Evolutionary conservation across 2,888 invertebrate species (phyloP).

Genomic region (Sceliomorpha sp.): DNA sequence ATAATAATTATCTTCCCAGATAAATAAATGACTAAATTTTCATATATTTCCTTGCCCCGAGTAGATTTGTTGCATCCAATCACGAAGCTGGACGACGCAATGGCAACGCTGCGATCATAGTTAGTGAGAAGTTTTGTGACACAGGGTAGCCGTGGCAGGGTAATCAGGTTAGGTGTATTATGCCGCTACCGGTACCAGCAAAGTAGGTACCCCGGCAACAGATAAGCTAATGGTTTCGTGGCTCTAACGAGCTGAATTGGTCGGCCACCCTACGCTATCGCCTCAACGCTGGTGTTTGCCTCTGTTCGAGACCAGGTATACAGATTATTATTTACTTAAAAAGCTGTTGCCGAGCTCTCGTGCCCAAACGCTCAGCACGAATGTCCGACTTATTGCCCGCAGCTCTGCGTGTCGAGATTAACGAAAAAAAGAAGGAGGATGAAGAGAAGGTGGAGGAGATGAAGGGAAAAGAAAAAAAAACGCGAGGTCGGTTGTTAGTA

Average conservation of each 20-base stretch:
- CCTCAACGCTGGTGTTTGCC: constrained; percentile 66
- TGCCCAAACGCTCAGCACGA: constrained; percentile 57
- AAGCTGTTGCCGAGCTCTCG: constrained; percentile 68
- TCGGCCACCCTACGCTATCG: constrained; percentile 65
- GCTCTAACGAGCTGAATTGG: constrained; percentile 72
- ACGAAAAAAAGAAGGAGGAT: constrained; percentile 27
- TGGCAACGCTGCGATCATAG: constrained; percentile 49
- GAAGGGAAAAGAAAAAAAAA: constrained; percentile 32
- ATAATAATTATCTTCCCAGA: no score
- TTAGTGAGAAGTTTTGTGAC: constrained; percentile 55
- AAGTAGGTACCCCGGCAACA: constrained; percentile 66
- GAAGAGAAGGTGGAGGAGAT: neutral
- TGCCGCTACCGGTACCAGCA: constrained; percentile 67
- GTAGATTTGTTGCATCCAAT: constrained; percentile 35
- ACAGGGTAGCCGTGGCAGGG: constrained; percentile 47
- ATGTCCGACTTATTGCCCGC: constrained; percentile 45
- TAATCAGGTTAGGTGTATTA: constrained; percentile 65
- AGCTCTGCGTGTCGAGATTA: constrained; percentile 53
- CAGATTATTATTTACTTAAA: constrained; percentile 76
- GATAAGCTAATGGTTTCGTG: constrained; percentile 77
- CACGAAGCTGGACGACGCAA: constrained; percentile 41
- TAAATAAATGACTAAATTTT: no score
- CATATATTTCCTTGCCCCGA: no score
- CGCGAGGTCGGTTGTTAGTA: constrained; percentile 48
- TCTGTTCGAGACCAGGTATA: constrained; percentile 67